These are phyloP conservation scores for Hydropsyche betteni DNA, from an alignment of 2,888 invertebrate species.

Conservation along the genomic window DNA sequence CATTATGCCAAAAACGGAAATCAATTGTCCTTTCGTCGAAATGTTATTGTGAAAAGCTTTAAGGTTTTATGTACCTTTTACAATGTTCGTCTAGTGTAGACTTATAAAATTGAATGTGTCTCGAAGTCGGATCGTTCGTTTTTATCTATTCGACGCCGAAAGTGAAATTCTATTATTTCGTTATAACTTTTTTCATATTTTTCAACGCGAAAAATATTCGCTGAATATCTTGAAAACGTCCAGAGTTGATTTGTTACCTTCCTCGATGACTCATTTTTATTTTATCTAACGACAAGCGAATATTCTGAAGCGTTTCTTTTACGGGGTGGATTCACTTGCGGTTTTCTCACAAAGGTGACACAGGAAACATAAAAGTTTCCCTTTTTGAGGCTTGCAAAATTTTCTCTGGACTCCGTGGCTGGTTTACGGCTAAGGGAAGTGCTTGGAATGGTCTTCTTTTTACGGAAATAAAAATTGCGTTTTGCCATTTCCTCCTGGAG, in stretches of 20 bases:
- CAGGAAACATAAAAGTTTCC: too few species aligned
- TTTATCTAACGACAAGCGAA: too few species aligned
- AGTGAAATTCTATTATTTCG: conserved; percentile 12
- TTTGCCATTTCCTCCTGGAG: not conserved
- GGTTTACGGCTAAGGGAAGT: too few species aligned
- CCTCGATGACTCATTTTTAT: too few species aligned
- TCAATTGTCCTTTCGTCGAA: conserved; percentile 3
- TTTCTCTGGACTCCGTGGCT: too few species aligned
- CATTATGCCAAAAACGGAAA: not conserved
- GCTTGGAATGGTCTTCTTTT: not conserved
- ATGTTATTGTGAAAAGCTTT: not conserved
- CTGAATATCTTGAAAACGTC: not conserved
- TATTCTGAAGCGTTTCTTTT: too few species aligned
- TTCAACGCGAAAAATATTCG: not conserved
- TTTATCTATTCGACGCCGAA: conserved; percentile 3
- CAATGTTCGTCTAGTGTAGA: conserved; percentile 13
- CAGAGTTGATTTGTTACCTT: not conserved
- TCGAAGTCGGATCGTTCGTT: not conserved
- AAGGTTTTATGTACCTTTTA: conserved; percentile 3
- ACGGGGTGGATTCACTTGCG: too few species aligned
- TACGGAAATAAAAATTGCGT: conserved; percentile 6
- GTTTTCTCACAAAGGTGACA: too few species aligned
- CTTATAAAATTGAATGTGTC: conserved; percentile 14
- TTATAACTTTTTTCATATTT: not conserved
- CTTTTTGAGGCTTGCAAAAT: too few species aligned